Percentiles rank a stretch among this genome's conserved stretches.
These are phyloP conservation scores for Gandaritis pyraliata DNA, from an alignment of 2,888 invertebrate genomes.

Conservation along the genomic window DNA sequence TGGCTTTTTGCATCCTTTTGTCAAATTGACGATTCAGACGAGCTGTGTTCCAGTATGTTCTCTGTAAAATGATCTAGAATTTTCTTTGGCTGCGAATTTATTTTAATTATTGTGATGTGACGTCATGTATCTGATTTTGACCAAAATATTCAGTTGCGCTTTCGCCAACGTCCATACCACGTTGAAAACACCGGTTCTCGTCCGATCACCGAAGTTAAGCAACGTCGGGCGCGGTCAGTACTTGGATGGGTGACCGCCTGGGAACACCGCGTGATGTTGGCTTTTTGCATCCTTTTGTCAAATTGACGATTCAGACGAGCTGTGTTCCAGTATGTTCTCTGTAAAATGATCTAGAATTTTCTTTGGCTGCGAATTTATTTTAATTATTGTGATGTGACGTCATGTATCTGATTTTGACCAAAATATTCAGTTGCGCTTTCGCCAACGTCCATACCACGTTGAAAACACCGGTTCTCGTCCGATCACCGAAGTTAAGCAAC, in stretches of 20 bases:
- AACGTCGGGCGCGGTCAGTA: constrained; percentile 75
- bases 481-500: constrained; percentile 79
- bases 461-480: constrained; percentile 76
- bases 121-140: background rate
- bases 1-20: constrained; percentile 50
- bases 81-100: too few relatives aligned
- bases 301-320: background rate
- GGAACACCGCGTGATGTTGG: constrained; percentile 62
- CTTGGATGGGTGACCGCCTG: constrained; percentile 79
- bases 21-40: background rate
- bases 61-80: too few relatives aligned
- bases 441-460: constrained; percentile 67
- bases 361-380: too few relatives aligned
- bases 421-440: background rate
- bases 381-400: too few relatives aligned
- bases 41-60: too few relatives aligned
- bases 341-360: too few relatives aligned
- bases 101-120: background rate
- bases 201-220: constrained; percentile 80
- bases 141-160: background rate
- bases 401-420: constrained; percentile 1
- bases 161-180: constrained; percentile 71
- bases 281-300: constrained; percentile 45
- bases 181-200: constrained; percentile 74
- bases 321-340: too few relatives aligned